These are phyloP conservation scores for Odontocerum albicorne DNA, from an alignment of 2,888 invertebrate species.

Conservation along the genomic window DNA sequence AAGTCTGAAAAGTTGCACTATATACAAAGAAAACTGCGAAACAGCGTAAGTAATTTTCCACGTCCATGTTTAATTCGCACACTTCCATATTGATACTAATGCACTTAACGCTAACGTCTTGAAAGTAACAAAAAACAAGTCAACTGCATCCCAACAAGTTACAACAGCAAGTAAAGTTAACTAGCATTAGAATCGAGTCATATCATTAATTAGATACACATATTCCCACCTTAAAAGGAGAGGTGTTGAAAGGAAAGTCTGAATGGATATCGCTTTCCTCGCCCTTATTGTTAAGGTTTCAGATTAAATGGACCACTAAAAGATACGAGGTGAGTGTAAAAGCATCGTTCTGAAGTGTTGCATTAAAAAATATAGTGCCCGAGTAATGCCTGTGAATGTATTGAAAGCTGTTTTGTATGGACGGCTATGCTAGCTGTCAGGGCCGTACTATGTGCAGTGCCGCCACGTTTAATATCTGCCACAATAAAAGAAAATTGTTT, in stretches of 20 bases:
- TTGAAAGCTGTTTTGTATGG: conserved; percentile 33
- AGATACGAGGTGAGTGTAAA: conserved; percentile 32
- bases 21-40: too few species aligned
- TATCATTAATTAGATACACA: conserved; percentile 22
- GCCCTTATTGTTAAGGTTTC: conserved; percentile 24
- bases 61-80: too few species aligned
- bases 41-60: too few species aligned
- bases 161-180: too few species aligned
- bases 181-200: too few species aligned
- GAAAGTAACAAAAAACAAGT: too few species aligned
- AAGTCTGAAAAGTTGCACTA: too few species aligned
- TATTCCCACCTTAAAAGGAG: conserved; percentile 1
- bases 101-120: too few species aligned
- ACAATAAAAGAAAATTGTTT: too few species aligned
- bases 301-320: conserved; percentile 36
- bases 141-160: too few species aligned
- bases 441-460: not conserved
- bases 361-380: conserved; percentile 36
- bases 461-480: too few species aligned
- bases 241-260: conserved; percentile 11
- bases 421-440: not conserved
- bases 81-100: too few species aligned
- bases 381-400: conserved; percentile 29
- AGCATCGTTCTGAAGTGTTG: conserved; percentile 27
- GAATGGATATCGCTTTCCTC: conserved; percentile 26